These are phyloP conservation scores for Cephus pygmeus DNA, from an alignment of 2,888 invertebrate genomes.

Conservation along the genomic window DNA sequence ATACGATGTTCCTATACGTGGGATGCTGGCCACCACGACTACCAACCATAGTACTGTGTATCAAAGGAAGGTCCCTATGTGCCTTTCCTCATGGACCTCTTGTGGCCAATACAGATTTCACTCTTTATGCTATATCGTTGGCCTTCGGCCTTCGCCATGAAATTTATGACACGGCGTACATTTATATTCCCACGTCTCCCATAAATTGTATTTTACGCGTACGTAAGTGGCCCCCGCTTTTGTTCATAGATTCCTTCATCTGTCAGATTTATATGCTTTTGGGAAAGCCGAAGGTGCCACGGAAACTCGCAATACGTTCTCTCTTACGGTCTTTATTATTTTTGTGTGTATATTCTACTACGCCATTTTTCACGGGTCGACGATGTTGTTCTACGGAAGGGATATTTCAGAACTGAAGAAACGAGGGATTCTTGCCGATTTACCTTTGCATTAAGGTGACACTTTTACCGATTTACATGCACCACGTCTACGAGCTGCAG, in stretches of 20 bases:
- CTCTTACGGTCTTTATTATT: neutral
- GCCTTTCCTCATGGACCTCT: neutral
- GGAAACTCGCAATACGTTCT: neutral
- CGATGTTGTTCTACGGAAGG: neutral
- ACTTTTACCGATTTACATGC: conserved; percentile 2
- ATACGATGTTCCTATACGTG: neutral
- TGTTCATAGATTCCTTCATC: conserved; percentile 58
- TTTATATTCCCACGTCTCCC: conserved; percentile 51
- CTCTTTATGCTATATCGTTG: neutral
- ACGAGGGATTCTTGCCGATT: too few species aligned
- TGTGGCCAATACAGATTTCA: neutral
- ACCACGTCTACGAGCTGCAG: conserved; percentile 1
- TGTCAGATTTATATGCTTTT: conserved; percentile 49
- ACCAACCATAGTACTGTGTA: neutral
- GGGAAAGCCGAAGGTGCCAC: conserved; percentile 3
- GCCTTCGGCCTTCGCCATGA: neutral
- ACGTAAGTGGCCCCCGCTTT: conserved; percentile 57
- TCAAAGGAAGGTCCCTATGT: neutral
- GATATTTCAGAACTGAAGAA: neutral
- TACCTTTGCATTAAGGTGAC: too few species aligned
- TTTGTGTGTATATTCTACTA: neutral
- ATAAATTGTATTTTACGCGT: conserved; percentile 56
- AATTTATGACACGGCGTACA: conserved; percentile 55
- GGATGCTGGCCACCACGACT: neutral
- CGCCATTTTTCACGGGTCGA: neutral